Base-by-base conservation (phyloP, 1,140 invertebrate genomes). In the Drepana arcuata region DNA sequence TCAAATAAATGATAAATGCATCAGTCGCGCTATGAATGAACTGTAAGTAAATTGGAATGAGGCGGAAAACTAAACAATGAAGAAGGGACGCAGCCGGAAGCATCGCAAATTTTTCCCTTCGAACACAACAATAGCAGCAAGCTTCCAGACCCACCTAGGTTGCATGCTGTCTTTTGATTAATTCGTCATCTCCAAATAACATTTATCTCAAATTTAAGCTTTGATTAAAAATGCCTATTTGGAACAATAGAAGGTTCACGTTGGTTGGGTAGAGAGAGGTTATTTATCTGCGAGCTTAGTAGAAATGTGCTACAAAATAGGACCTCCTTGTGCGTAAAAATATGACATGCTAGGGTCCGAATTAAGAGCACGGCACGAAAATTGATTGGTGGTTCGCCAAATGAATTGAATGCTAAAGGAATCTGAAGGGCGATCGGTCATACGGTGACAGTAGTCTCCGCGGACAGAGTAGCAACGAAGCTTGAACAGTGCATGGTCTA, bases 131-230 rank as follows among this genome's bases (percentile, higher is more conserved):
- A 78, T 77, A 40, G 56, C 33, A 50, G 48, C 37, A 53, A 53
- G 48, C 48, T 57, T 62, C 53, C 48, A 65, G 62, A 59, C 47
- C 45, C 60, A 62, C 60, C 53, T 65, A 63, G 66, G 41, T 41
- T 59, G 54, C 60, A 43, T 49, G 45, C 51, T 41, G 56, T 54
- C 69, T 72, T 75, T 75, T 78, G 69, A 72, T 65, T 69, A 70
- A 77, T 69, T 74, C 75, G 77, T 78, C 74, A 78, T 75, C 53
- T 54, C 66, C 49, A 45, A 77, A 70, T 81, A 74, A 81, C n/a
- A n/a, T 78, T 75, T 74, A 67, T 62, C 62, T 59, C 50, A 35
- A 68, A 66, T 65, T 64, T 52, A 48, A 57, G 56, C 55, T 44
- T 50, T 61, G 53, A 73, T 70, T 67, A 66, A 61, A 61, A 12